Percentiles rank a stretch among this genome's conserved stretches.
phyloP scores from a whole-genome alignment of 2,888 invertebrate species.

The Limenitis camilla region DNA sequence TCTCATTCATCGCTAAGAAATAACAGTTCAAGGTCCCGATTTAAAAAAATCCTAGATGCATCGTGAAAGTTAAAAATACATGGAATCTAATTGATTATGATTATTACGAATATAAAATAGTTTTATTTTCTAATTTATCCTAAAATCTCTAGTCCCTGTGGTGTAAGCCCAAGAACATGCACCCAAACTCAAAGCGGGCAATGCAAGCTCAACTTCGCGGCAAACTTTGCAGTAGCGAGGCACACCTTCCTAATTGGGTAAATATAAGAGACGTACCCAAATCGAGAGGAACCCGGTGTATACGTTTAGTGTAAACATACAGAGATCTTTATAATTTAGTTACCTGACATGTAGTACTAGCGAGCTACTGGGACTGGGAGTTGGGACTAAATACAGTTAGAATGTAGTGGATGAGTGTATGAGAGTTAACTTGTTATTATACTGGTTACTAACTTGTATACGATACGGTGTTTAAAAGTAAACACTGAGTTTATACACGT shows the following conservation, averaged over 20 bases:
- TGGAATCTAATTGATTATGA: too few relatives aligned
- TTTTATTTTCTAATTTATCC: too few relatives aligned
- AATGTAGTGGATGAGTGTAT: neutral
- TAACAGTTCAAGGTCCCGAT: too few relatives aligned
- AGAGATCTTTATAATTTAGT: slow-evolving; percentile 7
- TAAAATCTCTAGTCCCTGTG: slow-evolving; percentile 6
- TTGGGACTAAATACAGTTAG: neutral
- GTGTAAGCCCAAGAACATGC: slow-evolving; percentile 22
- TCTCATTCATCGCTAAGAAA: too few relatives aligned
- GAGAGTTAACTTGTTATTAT: too few relatives aligned
- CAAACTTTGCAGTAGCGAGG: slow-evolving; percentile 47
- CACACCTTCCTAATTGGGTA: slow-evolving; percentile 65
- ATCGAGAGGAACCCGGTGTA: slow-evolving; percentile 11
- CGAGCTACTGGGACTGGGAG: neutral
- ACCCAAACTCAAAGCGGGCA: slow-evolving; percentile 45
- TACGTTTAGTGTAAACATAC: neutral
- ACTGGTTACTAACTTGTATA: too few relatives aligned
- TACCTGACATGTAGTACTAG: neutral
- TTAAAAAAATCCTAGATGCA: too few relatives aligned
- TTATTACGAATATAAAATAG: too few relatives aligned
- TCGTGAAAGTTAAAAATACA: too few relatives aligned
- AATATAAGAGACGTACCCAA: slow-evolving; percentile 40
- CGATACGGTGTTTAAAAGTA: too few relatives aligned
- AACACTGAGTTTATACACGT: too few relatives aligned
- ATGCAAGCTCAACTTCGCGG: slow-evolving; percentile 47